Conservation (phyloP, 2,113 vertebrate genomes). For the Grallaria varia region DNA sequence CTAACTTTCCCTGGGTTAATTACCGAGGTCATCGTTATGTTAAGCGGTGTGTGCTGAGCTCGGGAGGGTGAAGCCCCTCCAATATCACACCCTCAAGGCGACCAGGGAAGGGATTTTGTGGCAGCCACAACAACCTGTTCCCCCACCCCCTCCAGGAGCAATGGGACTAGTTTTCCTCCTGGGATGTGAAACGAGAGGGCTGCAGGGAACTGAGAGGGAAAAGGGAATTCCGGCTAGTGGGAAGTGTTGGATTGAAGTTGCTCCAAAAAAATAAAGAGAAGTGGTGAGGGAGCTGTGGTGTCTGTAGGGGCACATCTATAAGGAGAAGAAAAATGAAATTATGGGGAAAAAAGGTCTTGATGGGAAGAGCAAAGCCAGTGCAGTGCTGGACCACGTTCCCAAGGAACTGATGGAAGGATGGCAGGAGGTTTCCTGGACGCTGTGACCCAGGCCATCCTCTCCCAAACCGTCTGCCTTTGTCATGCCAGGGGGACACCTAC, state of each 20-base stretch:
- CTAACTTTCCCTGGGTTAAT: background rate
- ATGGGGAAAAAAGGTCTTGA: rapidly evolving
- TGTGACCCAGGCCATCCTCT: background rate
- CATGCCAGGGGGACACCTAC: rapidly evolving
- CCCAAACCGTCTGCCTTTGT: rapidly evolving
- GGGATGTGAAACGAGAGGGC: background rate
- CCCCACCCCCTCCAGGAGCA: background rate
- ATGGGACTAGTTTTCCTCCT: background rate
- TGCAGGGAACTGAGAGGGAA: rapidly evolving
- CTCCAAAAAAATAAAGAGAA: background rate
- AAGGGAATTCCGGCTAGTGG: rapidly evolving
- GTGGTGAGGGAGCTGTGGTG: background rate
- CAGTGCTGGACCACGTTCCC: rapidly evolving
- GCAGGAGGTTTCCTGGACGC: background rate
- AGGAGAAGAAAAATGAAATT: background rate
- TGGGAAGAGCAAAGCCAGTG: background rate
- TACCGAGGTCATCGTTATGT: background rate
- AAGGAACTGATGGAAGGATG: background rate
- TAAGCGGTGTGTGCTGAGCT: background rate
- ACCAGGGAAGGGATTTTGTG: background rate
- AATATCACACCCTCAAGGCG: background rate
- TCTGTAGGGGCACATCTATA: background rate
- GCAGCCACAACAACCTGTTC: background rate
- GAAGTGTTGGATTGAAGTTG: background rate
- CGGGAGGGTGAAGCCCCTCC: background rate